Base-by-base conservation (phyloP, 1,140 invertebrate genomes). In the Battus philenor region DNA sequence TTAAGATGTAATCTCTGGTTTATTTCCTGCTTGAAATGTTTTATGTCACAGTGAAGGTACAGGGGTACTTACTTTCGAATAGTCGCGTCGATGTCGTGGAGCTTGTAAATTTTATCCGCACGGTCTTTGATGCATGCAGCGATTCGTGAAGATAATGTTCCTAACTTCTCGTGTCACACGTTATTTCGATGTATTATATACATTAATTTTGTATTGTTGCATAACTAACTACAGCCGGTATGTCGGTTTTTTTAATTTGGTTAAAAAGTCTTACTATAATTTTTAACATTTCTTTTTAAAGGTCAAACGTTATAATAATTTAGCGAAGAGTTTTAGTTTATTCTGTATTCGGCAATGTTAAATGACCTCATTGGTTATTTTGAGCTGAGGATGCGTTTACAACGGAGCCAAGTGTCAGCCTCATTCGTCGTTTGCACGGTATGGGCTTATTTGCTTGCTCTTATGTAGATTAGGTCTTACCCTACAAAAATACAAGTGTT, bases 71-170 rank as follows among this genome's bases (percentile, higher is more conserved):
- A 8, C 34, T 39, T 26, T 26, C 34, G 12, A 38, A 38, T 6
- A 39, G 34, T 39, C 34, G 34, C 24, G 34, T 39, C 10, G 24
- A 26, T 39, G n/a, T 39, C 20, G 22, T 8, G 34, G 7, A 11
- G 34, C 34, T 39, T 39, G 34, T 39, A 39, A 39, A 38, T 38
- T 38, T 38, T 26, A 39, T 39, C 34, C 20, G 20, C 1, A 7
- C 4, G 10, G 20, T 39, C 34, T 22, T 6, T 20, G 10, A 5
- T 7, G 34, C 20, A 15, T 39, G 10, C 4, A 31, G 20, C 26
- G 34, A 15, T 38, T 38, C 34, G 20, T 39, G 34, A 39, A 10
- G 34, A 24, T 39, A 12, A 8, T 11, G 17, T 22, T 13, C 7
- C 18, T 6, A 20, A 36, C 18, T 11, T 36, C 17, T 7, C 33